phyloP scores from a whole-genome alignment of 2,888 invertebrate species.

The Ptilodon capucinus region DNA sequence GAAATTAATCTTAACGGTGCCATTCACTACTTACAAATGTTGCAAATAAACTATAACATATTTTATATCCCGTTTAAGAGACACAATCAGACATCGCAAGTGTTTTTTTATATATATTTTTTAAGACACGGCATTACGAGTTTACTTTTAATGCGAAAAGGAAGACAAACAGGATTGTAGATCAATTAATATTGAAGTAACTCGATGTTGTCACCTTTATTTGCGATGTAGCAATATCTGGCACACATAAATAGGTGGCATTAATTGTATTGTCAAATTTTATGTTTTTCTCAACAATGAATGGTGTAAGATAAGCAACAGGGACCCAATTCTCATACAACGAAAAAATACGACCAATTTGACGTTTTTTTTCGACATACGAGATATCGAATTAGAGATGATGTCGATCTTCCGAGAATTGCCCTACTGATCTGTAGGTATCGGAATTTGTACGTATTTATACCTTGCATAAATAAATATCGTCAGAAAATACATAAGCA shows the following conservation, averaged over 20 bases:
- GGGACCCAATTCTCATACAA: too few relatives aligned
- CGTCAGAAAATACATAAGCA: too few relatives aligned
- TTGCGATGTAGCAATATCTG: background rate
- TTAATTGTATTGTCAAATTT: background rate
- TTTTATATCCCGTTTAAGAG: background rate
- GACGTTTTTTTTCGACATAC: too few relatives aligned
- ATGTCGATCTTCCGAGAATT: too few relatives aligned
- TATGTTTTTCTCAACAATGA: too few relatives aligned
- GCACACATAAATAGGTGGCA: background rate
- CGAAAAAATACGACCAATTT: too few relatives aligned
- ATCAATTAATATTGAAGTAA: background rate
- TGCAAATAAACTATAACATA: slow-evolving; percentile 7
- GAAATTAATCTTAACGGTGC: slow-evolving; percentile 12
- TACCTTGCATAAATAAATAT: too few relatives aligned
- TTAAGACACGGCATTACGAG: background rate
- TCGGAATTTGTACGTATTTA: too few relatives aligned
- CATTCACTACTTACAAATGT: slow-evolving; percentile 4
- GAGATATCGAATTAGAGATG: too few relatives aligned
- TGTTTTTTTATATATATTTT: background rate
- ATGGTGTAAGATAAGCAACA: too few relatives aligned
- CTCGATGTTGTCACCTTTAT: background rate
- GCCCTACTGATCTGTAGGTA: too few relatives aligned
- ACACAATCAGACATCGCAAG: background rate
- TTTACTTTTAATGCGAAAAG: background rate
- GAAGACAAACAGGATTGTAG: background rate